Percentiles rank a stretch among this genome's conserved stretches.
phyloP scores from a whole-genome alignment of 35 echinoderm and acorn worm genomes.

The Diadema setosum region DNA sequence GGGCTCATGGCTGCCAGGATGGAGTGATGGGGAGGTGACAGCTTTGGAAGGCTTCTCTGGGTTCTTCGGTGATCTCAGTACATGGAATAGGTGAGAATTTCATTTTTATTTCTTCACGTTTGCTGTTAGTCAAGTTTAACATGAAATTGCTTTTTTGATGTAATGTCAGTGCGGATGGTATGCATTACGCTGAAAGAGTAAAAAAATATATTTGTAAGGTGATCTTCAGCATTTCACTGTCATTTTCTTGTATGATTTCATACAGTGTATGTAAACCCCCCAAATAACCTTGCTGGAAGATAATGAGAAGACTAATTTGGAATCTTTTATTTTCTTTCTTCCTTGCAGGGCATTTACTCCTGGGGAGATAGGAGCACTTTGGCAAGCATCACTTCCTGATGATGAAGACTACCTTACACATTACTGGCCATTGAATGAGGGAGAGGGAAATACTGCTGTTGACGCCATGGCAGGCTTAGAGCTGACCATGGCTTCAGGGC shows the following conservation, averaged over 20 bases:
- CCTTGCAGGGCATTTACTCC: constrained; percentile 29
- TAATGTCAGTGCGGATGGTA: no score
- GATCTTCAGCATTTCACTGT: no score
- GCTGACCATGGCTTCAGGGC: constrained; percentile 40
- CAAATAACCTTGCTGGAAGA: no score
- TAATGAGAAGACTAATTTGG: no score
- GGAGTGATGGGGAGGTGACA: not conserved
- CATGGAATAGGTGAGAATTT: constrained; percentile 72
- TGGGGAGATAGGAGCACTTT: constrained; percentile 51
- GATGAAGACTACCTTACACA: constrained; percentile 11
- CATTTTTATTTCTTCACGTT: no score
- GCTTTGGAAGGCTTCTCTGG: constrained; percentile 52
- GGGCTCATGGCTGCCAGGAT: constrained; percentile 68
- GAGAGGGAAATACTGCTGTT: constrained; percentile 42
- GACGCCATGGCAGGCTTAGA: constrained; percentile 33
- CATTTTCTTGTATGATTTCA: no score
- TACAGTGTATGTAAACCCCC: no score
- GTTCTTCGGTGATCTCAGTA: constrained; percentile 67
- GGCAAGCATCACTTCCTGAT: constrained; percentile 19
- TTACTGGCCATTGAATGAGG: constrained; percentile 86
- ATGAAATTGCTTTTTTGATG: no score
- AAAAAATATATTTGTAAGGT: no score
- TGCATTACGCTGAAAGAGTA: no score
- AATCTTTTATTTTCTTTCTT: not conserved
- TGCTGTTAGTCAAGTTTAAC: no score